These are phyloP conservation scores for Darevskia mixta DNA, from an alignment of 2,797 vertebrate genomes.

Conservation along the genomic window DNA sequence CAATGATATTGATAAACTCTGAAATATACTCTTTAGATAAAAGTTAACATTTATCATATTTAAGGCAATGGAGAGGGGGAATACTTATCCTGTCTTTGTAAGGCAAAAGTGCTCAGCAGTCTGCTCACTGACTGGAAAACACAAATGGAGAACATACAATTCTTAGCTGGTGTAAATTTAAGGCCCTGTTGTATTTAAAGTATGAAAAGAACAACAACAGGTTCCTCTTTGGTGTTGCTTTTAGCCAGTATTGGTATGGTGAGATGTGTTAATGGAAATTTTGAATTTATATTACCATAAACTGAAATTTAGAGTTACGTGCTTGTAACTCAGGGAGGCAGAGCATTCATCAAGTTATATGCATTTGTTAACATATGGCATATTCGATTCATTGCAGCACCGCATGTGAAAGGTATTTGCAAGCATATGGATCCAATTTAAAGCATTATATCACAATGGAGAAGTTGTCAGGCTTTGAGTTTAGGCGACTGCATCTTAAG, in stretches of 20 bases:
- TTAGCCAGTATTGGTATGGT: neutral
- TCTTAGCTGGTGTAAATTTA: neutral
- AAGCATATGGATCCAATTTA: neutral
- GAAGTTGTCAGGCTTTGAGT: neutral
- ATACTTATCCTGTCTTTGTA: neutral
- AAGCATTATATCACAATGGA: neutral
- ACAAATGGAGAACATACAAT: neutral
- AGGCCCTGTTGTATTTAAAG: neutral
- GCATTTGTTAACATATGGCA: neutral
- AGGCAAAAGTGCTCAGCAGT: neutral
- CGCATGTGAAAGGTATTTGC: neutral
- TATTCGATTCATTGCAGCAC: neutral
- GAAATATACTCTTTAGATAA: slow-evolving; percentile 6
- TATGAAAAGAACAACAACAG: neutral
- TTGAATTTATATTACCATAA: neutral
- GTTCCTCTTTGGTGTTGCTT: neutral
- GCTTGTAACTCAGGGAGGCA: neutral
- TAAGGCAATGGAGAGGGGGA: no score
- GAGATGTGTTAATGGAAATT: neutral
- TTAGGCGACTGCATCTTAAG: neutral
- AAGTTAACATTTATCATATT: slow-evolving; percentile 32
- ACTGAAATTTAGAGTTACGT: neutral
- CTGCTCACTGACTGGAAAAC: slow-evolving; percentile 10
- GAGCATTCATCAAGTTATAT: neutral
- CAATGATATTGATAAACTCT: neutral